Percentiles rank a stretch among this genome's conserved stretches.
Conservation (phyloP, 2,888 invertebrate species). For the Zaprionus lineosus region DNA sequence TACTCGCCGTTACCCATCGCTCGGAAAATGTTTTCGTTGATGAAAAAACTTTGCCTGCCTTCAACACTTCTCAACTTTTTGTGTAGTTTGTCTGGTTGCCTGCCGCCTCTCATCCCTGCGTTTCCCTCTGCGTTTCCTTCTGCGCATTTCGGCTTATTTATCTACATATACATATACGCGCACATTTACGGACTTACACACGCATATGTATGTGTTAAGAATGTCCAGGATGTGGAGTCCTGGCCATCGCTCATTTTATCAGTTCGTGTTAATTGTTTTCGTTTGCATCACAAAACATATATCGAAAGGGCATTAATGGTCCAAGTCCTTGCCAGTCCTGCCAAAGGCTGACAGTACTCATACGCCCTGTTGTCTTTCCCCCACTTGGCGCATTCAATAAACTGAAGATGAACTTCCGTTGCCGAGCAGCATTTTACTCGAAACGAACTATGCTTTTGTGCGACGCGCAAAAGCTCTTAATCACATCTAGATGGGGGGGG, state of each 20-base stretch:
- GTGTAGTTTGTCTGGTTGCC: slow-evolving; percentile 55
- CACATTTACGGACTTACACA: no score
- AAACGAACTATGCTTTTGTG: slow-evolving; percentile 38
- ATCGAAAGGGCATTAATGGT: slow-evolving; percentile 73
- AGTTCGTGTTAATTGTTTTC: slow-evolving; percentile 78
- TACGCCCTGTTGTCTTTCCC: slow-evolving; percentile 40
- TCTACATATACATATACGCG: no score
- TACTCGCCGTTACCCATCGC: slow-evolving; percentile 49
- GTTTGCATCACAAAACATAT: slow-evolving; percentile 68
- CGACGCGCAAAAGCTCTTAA: slow-evolving; percentile 69
- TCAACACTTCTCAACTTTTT: slow-evolving; percentile 75
- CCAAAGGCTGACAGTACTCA: slow-evolving; percentile 39
- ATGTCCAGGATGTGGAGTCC: slow-evolving; percentile 31
- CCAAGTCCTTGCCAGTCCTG: slow-evolving; percentile 10
- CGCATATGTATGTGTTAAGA: slow-evolving; percentile 18
- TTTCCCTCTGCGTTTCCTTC: neutral
- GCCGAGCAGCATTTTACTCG: slow-evolving; percentile 14
- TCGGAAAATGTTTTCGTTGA: slow-evolving; percentile 74
- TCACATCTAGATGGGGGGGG: slow-evolving; percentile 58
- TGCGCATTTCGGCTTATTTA: no score
- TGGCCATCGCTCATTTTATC: slow-evolving; percentile 62
- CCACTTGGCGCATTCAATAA: slow-evolving; percentile 69
- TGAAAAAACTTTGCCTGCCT: slow-evolving; percentile 74
- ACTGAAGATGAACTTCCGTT: slow-evolving; percentile 75
- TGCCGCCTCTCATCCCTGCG: neutral